Evolutionary conservation across 2,113 vertebrate genomes (phyloP).

Genomic region (Scatophagus argus): DNA sequence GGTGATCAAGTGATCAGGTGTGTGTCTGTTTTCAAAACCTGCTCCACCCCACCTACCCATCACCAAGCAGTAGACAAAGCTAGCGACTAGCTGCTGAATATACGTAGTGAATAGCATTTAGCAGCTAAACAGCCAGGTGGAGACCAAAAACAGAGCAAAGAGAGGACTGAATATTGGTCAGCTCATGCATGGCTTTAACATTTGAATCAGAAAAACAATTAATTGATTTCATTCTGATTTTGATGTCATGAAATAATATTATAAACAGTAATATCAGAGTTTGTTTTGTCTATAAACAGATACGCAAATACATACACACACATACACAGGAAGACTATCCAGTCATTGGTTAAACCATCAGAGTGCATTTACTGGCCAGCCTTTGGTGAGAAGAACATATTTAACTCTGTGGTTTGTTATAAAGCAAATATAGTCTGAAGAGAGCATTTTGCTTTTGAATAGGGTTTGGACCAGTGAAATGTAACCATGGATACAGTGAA

Average conservation of each 20-base stretch:
- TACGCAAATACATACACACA: not conserved
- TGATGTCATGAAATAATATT: not conserved
- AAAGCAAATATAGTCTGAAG: constrained; percentile 32
- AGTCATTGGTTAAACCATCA: not conserved
- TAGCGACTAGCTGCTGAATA: too few species aligned
- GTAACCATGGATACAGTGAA: constrained; percentile 61
- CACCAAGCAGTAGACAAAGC: too few species aligned
- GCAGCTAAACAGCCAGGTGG: not conserved
- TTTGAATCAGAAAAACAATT: not conserved
- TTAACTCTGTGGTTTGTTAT: constrained; percentile 33
- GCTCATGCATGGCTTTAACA: not conserved
- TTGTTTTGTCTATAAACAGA: constrained; percentile 1
- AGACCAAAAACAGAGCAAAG: too few species aligned
- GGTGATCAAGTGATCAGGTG: too few species aligned
- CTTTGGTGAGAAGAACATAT: constrained; percentile 30
- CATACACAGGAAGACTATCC: constrained; percentile 1
- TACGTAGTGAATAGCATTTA: not conserved
- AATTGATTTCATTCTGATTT: not conserved
- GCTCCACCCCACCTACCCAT: not conserved
- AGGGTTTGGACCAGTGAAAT: constrained; percentile 23
- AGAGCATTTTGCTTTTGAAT: constrained; percentile 39
- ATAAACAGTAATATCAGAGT: not conserved
- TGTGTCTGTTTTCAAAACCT: not conserved
- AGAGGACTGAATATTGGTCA: too few species aligned
- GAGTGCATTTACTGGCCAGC: constrained; percentile 2